Evolutionary conservation across 1,140 invertebrate species (phyloP).

Genomic region (Spodoptera litura): DNA sequence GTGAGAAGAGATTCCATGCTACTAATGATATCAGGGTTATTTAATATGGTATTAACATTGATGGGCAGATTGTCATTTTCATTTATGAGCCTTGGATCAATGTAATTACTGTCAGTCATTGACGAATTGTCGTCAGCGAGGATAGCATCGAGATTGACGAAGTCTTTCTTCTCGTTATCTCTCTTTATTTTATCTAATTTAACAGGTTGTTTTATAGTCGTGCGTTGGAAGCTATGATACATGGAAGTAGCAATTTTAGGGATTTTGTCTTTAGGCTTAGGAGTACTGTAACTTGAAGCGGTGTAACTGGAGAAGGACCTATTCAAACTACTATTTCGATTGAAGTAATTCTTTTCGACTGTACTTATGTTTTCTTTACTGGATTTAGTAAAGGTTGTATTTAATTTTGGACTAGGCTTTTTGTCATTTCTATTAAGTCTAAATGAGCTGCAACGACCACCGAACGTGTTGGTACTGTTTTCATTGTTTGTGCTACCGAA

Average conservation of each 20-base stretch:
- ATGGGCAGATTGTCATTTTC: conserved; percentile 83
- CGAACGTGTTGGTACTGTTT: conserved; percentile 71
- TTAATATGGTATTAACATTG: conserved; percentile 81
- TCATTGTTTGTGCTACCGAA: conserved; percentile 82
- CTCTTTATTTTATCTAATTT: conserved; percentile 82
- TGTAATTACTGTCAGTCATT: conserved; percentile 82
- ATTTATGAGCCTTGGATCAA: conserved; percentile 82
- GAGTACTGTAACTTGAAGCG: conserved; percentile 76
- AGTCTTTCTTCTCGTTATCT: conserved; percentile 74
- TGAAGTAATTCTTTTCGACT: conserved; percentile 74
- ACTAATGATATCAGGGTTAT: conserved; percentile 83
- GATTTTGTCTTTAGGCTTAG: conserved; percentile 82
- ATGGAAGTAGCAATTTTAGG: conserved; percentile 81
- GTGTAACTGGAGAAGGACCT: conserved; percentile 81
- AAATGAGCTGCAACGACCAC: conserved; percentile 81
- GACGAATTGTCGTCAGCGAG: conserved; percentile 77
- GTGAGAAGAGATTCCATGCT: conserved; percentile 82
- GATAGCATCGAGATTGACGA: conserved; percentile 79
- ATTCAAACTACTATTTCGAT: conserved; percentile 74
- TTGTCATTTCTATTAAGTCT: conserved; percentile 80
- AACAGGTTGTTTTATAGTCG: conserved; percentile 75
- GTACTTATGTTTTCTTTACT: conserved; percentile 82
- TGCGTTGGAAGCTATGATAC: conserved; percentile 82
- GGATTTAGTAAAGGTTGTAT: conserved; percentile 82
- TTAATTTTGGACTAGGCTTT: conserved; percentile 78